Evolutionary conservation across 1,140 invertebrate species (phyloP), one percentile per base, ranked within the genome.

Genomic region (Lasioglossum baleicum): DNA sequence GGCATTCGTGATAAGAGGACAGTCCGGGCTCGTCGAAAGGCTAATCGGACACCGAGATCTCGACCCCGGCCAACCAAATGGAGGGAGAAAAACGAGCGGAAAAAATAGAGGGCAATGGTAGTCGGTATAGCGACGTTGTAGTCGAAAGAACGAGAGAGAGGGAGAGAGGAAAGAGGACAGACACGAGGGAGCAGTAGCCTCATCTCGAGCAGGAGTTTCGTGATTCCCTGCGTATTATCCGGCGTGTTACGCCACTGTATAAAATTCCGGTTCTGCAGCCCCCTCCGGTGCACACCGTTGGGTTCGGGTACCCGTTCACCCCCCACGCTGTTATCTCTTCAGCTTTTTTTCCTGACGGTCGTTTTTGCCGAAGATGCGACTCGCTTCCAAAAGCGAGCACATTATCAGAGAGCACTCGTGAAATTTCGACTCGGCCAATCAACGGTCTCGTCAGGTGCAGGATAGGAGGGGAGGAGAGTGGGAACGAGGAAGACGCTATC

Each of bases 221-320:
- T 85, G 89, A 88, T 88, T 84, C 84, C 69, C 82, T 60, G 76
- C 74, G 86, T 90, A 89, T 90, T 92, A 91, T 90, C 86, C 83
- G 71, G 84, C 85, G 84, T 83, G 88, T 92, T 91, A 92, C 90
- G 90, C 91, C 90, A 92, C 88, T 92, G 90, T 86, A 91, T 91
- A 89, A 91, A 91, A 92, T 92, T 92, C 91, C 91, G 91, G 91
- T 92, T 92, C 84, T 90, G 70, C 88, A 87, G 90, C 83, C 86
- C 86, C 75, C 84, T 85, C 74, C 83, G 81, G 77, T 42, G 69
- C 35, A 35, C 35, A 65, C 81, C 67, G 79, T 48, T 48, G 44
- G 10, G 44, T 80, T 80, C 85, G 81, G 65, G 53, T 78, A 78
- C 73, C 75, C 76, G 67, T 77, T 87, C 77, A 84, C 67, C 74